Conservation (phyloP, 2,797 vertebrate genomes). For the Rhinogobio ventralis region DNA sequence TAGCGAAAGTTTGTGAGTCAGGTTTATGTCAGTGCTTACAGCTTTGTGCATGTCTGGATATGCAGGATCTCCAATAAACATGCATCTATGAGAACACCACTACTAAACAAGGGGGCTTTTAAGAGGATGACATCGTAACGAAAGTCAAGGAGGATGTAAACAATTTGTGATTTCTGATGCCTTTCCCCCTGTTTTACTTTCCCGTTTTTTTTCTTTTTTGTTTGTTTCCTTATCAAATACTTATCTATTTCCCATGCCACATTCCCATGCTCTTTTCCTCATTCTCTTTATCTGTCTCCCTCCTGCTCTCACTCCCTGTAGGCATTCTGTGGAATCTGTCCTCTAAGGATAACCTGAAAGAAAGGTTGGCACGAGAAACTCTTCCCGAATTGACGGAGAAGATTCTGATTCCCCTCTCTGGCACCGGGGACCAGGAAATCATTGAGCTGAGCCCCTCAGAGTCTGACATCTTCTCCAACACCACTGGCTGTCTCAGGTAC, state of each 20-base stretch:
- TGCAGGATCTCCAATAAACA: background rate
- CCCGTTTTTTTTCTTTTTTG: background rate
- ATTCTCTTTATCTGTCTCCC: background rate
- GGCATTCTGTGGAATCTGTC: constrained; percentile 99
- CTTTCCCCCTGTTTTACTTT: background rate
- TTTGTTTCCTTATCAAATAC: constrained; percentile 32
- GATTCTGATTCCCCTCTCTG: constrained; percentile 84
- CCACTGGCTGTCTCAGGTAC: constrained; percentile 95
- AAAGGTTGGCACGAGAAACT: constrained; percentile 83
- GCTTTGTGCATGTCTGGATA: constrained; percentile 33
- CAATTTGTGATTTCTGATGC: background rate
- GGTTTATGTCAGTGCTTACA: background rate
- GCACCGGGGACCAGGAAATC: constrained; percentile 47
- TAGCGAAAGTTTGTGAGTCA: constrained; percentile 19
- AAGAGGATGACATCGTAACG: background rate
- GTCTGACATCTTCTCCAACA: constrained; percentile 91
- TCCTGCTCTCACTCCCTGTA: constrained; percentile 62
- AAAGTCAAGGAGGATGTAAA: constrained; percentile 5
- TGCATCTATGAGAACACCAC: background rate
- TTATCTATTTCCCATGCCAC: constrained; percentile 27
- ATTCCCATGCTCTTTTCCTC: background rate
- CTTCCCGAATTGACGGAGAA: constrained; percentile 83
- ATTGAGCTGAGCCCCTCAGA: constrained; percentile 82
- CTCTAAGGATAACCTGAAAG: constrained; percentile 92
- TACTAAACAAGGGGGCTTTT: background rate